These are phyloP conservation scores for Anhinga anhinga DNA, from an alignment of 2,113 vertebrate species.

Conservation along the genomic window DNA sequence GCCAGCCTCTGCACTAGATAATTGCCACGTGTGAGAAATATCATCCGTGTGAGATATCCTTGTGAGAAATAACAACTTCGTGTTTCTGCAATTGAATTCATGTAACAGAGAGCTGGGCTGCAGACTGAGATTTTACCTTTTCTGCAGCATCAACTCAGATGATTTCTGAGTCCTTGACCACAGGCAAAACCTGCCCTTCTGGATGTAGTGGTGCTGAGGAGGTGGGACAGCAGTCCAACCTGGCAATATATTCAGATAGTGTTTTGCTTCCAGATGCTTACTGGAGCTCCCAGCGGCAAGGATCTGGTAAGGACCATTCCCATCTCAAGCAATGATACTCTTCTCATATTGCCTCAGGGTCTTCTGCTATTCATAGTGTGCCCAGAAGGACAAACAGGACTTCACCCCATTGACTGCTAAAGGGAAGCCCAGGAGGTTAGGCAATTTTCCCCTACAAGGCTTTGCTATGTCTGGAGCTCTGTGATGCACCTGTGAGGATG, in stretches of 20 bases:
- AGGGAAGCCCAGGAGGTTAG: not conserved
- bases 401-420: not conserved
- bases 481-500: not conserved
- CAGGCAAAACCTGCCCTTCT: not conserved
- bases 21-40: conserved; percentile 34
- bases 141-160: not conserved
- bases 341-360: not conserved
- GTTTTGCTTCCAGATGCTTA: not conserved
- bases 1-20: not conserved
- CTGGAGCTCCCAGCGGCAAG: not conserved
- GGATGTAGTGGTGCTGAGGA: not conserved
- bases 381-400: not conserved
- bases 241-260: not conserved
- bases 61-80: too few species aligned
- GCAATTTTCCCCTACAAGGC: not conserved
- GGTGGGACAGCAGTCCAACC: not conserved
- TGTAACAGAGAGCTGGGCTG: conserved; percentile 17
- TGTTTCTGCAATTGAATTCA: not conserved
- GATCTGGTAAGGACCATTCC: not conserved
- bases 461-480: not conserved
- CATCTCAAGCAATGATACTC: not conserved
- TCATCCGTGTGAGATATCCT: conserved; percentile 31
- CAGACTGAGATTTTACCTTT: conserved; percentile 26
- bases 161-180: not conserved
- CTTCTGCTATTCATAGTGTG: not conserved